phyloP scores from a whole-genome alignment of 2,888 invertebrate species.

The Thalpophila matura region DNA sequence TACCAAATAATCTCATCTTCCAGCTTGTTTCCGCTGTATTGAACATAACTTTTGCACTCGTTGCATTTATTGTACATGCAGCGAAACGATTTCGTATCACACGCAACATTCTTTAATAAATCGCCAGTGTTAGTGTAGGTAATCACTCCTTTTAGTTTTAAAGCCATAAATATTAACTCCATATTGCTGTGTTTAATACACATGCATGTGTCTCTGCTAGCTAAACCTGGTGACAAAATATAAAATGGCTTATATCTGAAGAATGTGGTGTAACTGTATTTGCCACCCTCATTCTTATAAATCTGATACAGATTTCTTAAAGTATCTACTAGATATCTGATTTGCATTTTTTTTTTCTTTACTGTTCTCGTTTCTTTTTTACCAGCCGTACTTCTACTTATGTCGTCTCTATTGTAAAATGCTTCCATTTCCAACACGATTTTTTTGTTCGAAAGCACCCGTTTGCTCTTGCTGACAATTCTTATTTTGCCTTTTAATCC shows the following conservation, averaged over 20 bases:
- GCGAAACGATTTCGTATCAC: conserved; percentile 2
- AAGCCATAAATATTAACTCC: background rate
- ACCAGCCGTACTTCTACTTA: no score
- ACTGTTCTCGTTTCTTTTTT: no score
- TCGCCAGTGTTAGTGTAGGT: background rate
- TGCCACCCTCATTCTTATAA: conserved; percentile 1
- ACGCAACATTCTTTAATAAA: background rate
- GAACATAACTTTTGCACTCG: background rate
- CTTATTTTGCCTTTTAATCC: conserved; percentile 15
- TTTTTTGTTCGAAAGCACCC: no score
- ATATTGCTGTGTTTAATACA: background rate
- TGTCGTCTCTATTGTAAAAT: no score
- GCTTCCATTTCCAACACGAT: no score
- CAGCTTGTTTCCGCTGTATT: no score
- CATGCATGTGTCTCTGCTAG: background rate
- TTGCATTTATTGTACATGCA: conserved; percentile 5
- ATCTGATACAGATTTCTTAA: background rate
- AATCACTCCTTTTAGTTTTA: conserved; percentile 2
- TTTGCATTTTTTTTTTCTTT: no score
- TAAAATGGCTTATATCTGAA: background rate
- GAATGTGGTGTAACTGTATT: background rate
- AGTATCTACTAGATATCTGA: background rate
- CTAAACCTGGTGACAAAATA: background rate
- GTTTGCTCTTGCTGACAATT: no score
- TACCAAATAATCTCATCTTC: background rate